A percentile compares a stretch with the other conserved stretches of the same genome.
These are phyloP conservation scores for Mayetiola destructor DNA, from an alignment of 2,888 invertebrate species.

Conservation along the genomic window DNA sequence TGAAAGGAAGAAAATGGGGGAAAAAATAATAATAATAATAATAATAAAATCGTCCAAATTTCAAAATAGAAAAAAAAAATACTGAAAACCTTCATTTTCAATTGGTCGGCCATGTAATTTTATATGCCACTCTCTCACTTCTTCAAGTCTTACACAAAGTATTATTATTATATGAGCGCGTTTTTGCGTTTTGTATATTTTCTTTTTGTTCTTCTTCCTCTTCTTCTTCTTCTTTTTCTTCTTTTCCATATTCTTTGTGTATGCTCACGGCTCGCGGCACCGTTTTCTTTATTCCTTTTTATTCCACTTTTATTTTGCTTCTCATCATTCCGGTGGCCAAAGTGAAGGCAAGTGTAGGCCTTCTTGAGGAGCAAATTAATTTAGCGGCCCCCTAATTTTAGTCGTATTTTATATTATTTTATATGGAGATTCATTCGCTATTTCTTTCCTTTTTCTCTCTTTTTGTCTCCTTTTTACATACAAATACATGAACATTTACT, in stretches of 20 bases:
- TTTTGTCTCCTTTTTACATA: conserved; percentile 4
- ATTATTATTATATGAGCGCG: too few relatives aligned
- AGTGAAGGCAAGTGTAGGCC: conserved; percentile 11
- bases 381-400: conserved; percentile 19
- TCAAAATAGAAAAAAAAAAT: too few relatives aligned
- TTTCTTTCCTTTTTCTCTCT: not conserved
- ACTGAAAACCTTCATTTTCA: not conserved
- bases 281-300: not conserved
- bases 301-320: not conserved
- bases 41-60: too few relatives aligned
- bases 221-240: not conserved
- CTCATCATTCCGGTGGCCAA: not conserved
- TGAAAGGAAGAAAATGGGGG: too few relatives aligned
- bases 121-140: too few relatives aligned
- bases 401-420: not conserved
- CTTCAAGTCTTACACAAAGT: too few relatives aligned
- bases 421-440: not conserved
- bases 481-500: not conserved
- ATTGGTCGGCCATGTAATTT: conserved; percentile 2
- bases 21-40: too few relatives aligned
- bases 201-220: too few relatives aligned
- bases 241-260: not conserved
- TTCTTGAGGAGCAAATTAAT: conserved; percentile 18
- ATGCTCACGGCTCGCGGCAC: not conserved
- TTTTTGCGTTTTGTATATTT: too few relatives aligned